These are phyloP conservation scores for Aspidiotus rigidus DNA, from an alignment of 2,888 invertebrate genomes.

Conservation along the genomic window DNA sequence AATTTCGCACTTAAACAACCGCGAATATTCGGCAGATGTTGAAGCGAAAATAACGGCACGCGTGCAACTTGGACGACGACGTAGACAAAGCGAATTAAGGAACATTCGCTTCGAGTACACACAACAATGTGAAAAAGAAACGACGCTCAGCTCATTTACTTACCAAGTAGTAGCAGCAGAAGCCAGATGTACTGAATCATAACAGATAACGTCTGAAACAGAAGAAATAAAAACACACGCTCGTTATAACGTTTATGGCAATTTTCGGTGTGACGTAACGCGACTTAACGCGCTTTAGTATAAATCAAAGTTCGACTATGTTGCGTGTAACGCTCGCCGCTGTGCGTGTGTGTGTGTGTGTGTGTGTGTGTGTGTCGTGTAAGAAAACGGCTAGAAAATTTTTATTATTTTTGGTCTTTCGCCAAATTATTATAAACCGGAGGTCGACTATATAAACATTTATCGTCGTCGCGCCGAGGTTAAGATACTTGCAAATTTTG, in stretches of 20 bases:
- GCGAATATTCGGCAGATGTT: no score
- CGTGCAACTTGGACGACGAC: no score
- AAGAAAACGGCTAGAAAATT: not conserved
- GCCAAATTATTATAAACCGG: not conserved
- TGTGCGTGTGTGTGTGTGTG: no score
- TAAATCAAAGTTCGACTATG: not conserved
- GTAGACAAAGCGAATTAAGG: no score
- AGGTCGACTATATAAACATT: no score
- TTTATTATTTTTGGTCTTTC: not conserved
- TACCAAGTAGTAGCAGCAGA: slow-evolving; percentile 24
- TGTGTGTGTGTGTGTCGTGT: not conserved
- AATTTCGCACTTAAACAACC: no score
- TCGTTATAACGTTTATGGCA: not conserved
- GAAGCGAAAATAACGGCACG: no score
- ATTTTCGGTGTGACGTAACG: not conserved
- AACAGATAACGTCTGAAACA: slow-evolving; percentile 31
- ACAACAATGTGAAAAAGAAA: no score
- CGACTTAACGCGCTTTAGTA: not conserved
- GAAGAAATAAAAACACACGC: slow-evolving; percentile 12
- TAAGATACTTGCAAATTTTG: not conserved
- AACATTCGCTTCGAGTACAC: no score
- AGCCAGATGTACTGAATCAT: slow-evolving; percentile 32
- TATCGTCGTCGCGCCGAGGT: not conserved
- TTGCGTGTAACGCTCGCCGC: not conserved
- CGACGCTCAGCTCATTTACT: not conserved